Conservation (phyloP, 1,140 invertebrate genomes). For the Teleopsis dalmanni region DNA sequence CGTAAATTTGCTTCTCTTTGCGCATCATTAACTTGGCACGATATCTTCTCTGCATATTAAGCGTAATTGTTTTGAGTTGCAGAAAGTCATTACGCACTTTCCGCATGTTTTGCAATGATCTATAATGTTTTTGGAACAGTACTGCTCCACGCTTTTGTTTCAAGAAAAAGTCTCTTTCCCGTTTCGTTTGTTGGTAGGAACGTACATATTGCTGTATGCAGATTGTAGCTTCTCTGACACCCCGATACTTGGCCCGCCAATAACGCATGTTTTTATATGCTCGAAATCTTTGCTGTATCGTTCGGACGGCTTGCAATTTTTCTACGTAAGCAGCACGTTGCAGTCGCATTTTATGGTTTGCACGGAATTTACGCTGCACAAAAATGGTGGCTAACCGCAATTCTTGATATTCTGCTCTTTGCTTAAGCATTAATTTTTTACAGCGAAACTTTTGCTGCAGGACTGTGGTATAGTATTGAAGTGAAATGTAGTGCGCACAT, state of each 20-base stretch:
- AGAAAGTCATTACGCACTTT: slow-evolving; percentile 21
- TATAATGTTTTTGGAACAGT: slow-evolving; percentile 35
- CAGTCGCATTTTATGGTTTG: slow-evolving; percentile 17
- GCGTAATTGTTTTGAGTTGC: slow-evolving; percentile 9
- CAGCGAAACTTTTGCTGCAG: slow-evolving; percentile 30
- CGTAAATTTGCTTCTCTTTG: slow-evolving; percentile 28
- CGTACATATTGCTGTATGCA: slow-evolving; percentile 49
- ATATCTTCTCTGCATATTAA: slow-evolving; percentile 22
- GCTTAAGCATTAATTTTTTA: slow-evolving; percentile 19
- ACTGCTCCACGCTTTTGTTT: slow-evolving; percentile 13
- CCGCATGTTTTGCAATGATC: slow-evolving; percentile 18
- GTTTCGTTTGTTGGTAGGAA: slow-evolving; percentile 32
- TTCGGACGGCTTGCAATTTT: slow-evolving; percentile 15
- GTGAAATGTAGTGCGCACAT: slow-evolving; percentile 5
- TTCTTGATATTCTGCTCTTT: slow-evolving; percentile 15
- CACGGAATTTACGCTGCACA: slow-evolving; percentile 15
- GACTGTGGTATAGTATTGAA: background rate
- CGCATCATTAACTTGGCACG: slow-evolving; percentile 15
- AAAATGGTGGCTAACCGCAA: slow-evolving; percentile 28
- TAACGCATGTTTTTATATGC: slow-evolving; percentile 21
- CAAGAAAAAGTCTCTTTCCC: slow-evolving; percentile 17
- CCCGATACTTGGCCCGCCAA: slow-evolving; percentile 13
- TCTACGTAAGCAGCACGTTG: slow-evolving; percentile 23
- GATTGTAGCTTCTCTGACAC: slow-evolving; percentile 29
- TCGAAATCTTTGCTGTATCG: slow-evolving; percentile 30